phyloP scores from a whole-genome alignment of 1,140 invertebrate genomes.

The Apis dorsata region DNA sequence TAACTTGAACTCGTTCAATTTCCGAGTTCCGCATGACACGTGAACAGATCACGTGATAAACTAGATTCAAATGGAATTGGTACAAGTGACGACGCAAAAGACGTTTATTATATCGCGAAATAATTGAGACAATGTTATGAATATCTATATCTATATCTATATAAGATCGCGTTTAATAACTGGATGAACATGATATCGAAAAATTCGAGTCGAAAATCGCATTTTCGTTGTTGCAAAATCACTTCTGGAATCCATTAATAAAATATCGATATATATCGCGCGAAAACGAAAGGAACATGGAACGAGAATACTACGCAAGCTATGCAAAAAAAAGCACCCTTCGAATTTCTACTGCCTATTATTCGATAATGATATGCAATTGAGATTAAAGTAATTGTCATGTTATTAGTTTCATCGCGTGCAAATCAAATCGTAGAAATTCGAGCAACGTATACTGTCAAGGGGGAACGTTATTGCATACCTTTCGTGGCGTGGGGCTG shows the following conservation, averaged over 20 bases:
- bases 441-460: background rate
- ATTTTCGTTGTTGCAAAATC: background rate
- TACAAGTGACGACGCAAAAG: background rate
- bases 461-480: background rate
- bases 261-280: background rate
- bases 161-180: background rate
- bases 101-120: background rate
- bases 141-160: background rate
- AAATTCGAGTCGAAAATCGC: background rate
- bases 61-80: conserved; percentile 11
- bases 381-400: too few species aligned
- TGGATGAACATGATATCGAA: background rate
- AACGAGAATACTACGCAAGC: background rate
- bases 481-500: background rate
- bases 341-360: too few species aligned
- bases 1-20: conserved; percentile 40
- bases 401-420: too few species aligned
- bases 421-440: background rate
- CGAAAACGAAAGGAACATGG: background rate
- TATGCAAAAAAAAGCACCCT: too few species aligned
- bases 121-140: background rate
- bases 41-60: conserved; percentile 25
- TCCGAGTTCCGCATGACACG: conserved; percentile 15
- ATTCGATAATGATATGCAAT: too few species aligned
- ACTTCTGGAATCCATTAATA: background rate